phyloP scores from a whole-genome alignment of 2,797 vertebrate species.

The Enteromius thamalakanensis region DNA sequence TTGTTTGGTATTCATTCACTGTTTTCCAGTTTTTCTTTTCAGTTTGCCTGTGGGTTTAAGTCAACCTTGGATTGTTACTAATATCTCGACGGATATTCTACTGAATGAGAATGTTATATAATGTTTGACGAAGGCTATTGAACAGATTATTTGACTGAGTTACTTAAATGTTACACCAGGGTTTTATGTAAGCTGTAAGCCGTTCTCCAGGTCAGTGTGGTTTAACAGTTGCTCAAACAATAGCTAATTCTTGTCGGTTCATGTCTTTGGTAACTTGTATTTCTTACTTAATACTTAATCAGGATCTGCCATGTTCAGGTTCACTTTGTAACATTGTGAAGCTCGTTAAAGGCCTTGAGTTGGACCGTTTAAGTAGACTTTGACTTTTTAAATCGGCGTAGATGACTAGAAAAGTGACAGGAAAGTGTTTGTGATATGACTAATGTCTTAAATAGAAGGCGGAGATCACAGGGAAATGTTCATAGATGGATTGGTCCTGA shows the following conservation, averaged over 20 bases:
- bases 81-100: neutral
- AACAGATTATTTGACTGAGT: slow-evolving; percentile 2
- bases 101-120: neutral
- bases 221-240: slow-evolving; percentile 23
- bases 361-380: neutral
- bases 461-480: neutral
- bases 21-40: slow-evolving; percentile 31
- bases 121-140: neutral
- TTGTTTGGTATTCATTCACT: slow-evolving; percentile 29
- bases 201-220: neutral
- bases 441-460: neutral
- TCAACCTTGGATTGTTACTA: slow-evolving; percentile 14
- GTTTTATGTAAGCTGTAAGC: neutral
- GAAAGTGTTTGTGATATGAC: neutral
- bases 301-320: neutral
- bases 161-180: slow-evolving; percentile 12
- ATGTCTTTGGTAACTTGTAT: neutral
- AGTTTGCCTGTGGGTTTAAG: slow-evolving; percentile 9
- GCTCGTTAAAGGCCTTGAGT: slow-evolving; percentile 19
- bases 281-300: slow-evolving; percentile 21
- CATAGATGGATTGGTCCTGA: neutral
- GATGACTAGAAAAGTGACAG: neutral
- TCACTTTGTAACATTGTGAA: neutral
- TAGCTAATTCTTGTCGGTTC: neutral
- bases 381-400: neutral